Evolutionary conservation across 2,797 vertebrate species (phyloP), one percentile per base, ranked within the genome.

Genomic region (Chrysocyon brachyurus): DNA sequence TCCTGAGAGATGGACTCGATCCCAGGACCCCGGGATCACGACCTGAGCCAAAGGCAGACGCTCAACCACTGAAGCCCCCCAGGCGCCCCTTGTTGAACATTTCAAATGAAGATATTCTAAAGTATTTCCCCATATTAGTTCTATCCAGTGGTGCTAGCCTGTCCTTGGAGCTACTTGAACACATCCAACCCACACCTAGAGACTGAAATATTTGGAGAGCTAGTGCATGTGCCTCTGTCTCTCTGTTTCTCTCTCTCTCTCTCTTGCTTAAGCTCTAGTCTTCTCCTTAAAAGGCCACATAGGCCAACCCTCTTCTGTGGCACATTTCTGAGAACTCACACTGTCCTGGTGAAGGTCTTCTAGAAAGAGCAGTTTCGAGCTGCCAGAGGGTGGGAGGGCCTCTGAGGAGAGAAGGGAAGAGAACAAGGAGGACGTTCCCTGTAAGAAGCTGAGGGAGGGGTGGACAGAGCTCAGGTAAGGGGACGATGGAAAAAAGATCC

Each of bases 301-400:
- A 1, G 66, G 49, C 22, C 40, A 61, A 0, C 12, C 54, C 9
- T 4, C 16, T 54, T 15, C 46, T 15, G 0, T 1, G 11, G 6
- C 9, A n/a, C 36, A 49, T 7, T 46, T 87, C 63, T 89, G 68
- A 77, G 64, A 22, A 73, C 2, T 9, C 46, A 26, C 40, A 11
- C 46, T 24, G 9, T 52, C 54, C 64, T 40, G 14, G 36, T 0
- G 9, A 31, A 56, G 9, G 49, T 12, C 26, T 52, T 82, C 52
- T 28, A 28, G 22, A 10, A 49, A 28, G 40, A 75, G 59, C 12
- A 1, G 16, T 46, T 14, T 40, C 70, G n/a, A 66, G n/a, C 75
- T 22, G 4, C 14, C 26, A 1, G 28, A 24, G 5, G 4, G n/a
- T 5, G 5, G 21, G 22, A 12, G 21, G 57, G 59, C 6, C 46